These are phyloP conservation scores for Diuraphis noxia DNA, from an alignment of 1,140 invertebrate genomes.

Conservation along the genomic window DNA sequence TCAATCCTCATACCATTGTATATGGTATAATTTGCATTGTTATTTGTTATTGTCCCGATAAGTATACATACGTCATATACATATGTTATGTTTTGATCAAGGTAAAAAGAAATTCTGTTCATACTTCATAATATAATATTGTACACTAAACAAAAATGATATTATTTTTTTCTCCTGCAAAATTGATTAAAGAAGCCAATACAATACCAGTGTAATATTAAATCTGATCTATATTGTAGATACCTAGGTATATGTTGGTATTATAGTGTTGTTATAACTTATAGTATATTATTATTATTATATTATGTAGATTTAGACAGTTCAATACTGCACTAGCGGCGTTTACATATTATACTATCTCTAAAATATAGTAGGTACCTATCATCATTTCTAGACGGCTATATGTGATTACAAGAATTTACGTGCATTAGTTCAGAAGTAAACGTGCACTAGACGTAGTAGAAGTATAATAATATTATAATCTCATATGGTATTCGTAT, in stretches of 20 bases:
- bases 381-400: neutral
- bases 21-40: neutral
- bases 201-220: neutral
- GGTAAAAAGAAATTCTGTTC: neutral
- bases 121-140: neutral
- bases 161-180: neutral
- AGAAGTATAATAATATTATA: constrained; percentile 1
- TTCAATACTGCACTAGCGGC: too few relatives aligned
- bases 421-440: neutral
- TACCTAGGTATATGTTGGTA: neutral
- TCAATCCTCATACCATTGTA: neutral
- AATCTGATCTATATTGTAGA: neutral
- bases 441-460: neutral
- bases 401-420: neutral
- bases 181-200: neutral
- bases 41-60: neutral
- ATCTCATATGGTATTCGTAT: neutral
- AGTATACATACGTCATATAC: neutral
- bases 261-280: neutral
- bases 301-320: neutral
- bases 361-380: neutral
- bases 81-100: neutral
- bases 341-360: neutral
- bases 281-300: neutral
- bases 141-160: neutral